Conservation (phyloP, 2,888 invertebrate species). For the Argyresthia albistria region DNA sequence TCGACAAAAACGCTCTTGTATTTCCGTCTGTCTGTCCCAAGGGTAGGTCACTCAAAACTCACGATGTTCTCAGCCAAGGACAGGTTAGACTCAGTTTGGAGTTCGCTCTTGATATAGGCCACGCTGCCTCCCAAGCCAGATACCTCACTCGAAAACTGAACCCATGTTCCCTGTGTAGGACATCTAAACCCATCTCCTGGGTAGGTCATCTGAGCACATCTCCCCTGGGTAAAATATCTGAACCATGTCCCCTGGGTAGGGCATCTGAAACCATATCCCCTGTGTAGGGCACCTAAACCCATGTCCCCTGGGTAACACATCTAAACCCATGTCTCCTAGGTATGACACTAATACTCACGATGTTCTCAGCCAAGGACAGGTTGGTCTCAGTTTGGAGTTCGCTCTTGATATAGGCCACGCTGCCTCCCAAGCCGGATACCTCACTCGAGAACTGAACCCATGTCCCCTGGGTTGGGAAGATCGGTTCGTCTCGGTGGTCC, state of each 20-base stretch:
- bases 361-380: conserved; percentile 21
- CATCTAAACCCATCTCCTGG: too few species aligned
- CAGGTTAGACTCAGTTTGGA: conserved; percentile 43
- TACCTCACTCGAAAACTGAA: conserved; percentile 81
- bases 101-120: conserved; percentile 88
- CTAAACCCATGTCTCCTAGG: too few species aligned
- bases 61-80: conserved; percentile 27
- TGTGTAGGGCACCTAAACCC: too few species aligned
- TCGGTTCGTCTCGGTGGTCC: conserved; percentile 84
- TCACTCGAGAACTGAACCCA: conserved; percentile 84
- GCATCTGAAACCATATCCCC: too few species aligned
- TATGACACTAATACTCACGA: conserved; percentile 23
- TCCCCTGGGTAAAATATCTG: too few species aligned
- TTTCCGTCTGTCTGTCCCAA: too few species aligned
- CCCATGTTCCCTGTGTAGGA: too few species aligned
- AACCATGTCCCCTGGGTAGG: too few species aligned
- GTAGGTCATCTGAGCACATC: too few species aligned
- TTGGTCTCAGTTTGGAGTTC: conserved; percentile 68
- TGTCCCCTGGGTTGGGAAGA: conserved; percentile 85
- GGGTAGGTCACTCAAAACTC: conserved; percentile 14
- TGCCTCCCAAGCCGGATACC: conserved; percentile 91
- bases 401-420: conserved; percentile 90
- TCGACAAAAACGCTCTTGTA: too few species aligned
- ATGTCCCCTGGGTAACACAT: too few species aligned
- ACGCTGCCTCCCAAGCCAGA: conserved; percentile 94